Percentiles rank a stretch among this genome's conserved stretches.
phyloP scores from a whole-genome alignment of 2,113 vertebrate species.

The Anas platyrhynchos region DNA sequence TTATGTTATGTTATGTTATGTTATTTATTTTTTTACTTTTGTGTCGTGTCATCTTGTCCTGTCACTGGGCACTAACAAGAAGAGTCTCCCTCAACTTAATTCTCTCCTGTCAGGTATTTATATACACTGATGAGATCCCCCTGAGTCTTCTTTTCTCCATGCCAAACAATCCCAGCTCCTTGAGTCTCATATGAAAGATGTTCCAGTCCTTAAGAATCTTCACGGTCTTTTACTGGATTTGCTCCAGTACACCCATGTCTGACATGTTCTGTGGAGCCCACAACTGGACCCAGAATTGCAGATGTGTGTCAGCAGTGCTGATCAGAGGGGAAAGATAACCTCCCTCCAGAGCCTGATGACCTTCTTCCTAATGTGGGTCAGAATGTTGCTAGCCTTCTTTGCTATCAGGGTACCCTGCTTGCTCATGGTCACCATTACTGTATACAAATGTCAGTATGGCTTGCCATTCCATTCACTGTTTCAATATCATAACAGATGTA shows the following conservation, averaged over 20 bases:
- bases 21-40: not conserved
- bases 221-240: not conserved
- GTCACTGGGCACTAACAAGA: not conserved
- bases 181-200: not conserved
- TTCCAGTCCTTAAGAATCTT: not conserved
- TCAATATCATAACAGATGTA: not conserved
- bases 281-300: not conserved
- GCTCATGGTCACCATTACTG: not conserved
- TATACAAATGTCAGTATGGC: not conserved
- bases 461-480: not conserved
- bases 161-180: not conserved
- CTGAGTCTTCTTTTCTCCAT: not conserved
- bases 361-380: accelerated
- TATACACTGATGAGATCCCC: not conserved
- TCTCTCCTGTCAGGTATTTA: not conserved
- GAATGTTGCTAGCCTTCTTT: not conserved
- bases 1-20: not conserved
- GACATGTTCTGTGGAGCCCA: not conserved
- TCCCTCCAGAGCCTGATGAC: not conserved
- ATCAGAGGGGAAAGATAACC: not conserved
- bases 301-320: not conserved
- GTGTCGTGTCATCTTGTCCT: not conserved
- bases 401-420: not conserved
- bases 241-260: not conserved
- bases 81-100: not conserved